Evolutionary conservation across 2,797 vertebrate genomes (phyloP).

Genomic region (Oreortyx pictus): DNA sequence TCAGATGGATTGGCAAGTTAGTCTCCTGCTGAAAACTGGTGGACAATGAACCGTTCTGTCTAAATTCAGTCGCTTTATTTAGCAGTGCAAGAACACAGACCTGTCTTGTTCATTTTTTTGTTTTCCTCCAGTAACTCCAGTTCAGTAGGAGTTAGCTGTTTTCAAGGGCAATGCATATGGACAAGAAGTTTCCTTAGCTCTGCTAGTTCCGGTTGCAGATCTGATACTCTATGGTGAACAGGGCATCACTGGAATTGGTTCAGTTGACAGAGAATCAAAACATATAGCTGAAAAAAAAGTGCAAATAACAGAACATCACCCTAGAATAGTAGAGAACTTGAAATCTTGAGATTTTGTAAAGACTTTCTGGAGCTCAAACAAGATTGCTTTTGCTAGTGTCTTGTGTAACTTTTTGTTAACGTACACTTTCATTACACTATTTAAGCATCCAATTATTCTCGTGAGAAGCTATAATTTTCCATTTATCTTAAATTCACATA

Average conservation of each 20-base stretch:
- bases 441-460: not conserved
- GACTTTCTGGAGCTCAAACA: not conserved
- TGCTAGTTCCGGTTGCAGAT: not conserved
- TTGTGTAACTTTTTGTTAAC: not conserved
- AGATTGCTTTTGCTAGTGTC: not conserved
- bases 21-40: constrained; percentile 2
- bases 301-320: not conserved
- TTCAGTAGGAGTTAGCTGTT: not conserved
- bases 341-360: not conserved
- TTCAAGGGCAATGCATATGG: not conserved
- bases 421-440: not conserved
- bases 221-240: not conserved
- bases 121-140: not conserved
- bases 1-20: not conserved
- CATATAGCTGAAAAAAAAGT: not conserved
- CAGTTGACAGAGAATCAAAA: not conserved
- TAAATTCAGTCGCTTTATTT: not conserved
- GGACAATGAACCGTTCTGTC: not conserved
- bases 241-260: not conserved
- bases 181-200: not conserved
- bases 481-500: not conserved
- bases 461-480: not conserved
- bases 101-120: not conserved
- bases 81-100: not conserved
- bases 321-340: not conserved